Evolutionary conservation across 2,797 vertebrate species (phyloP).

Genomic region (Xiphorhynchus erythropygius): DNA sequence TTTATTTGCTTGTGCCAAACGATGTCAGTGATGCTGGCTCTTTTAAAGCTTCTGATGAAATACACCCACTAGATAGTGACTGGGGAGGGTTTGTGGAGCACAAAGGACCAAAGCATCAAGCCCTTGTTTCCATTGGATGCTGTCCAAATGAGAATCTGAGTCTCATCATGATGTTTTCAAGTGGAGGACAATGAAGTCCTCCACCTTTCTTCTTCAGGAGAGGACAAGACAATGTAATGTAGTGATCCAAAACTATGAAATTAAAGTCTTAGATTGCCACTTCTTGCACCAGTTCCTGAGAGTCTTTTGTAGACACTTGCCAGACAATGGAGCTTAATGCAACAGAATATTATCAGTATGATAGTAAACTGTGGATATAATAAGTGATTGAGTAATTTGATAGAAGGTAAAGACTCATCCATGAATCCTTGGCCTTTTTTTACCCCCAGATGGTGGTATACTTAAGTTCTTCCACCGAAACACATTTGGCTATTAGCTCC

Average conservation of each 20-base stretch:
- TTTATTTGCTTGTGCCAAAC: not conserved
- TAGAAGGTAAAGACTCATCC: not conserved
- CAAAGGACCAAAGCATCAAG: not conserved
- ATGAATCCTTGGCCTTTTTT: not conserved
- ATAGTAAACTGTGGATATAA: not conserved
- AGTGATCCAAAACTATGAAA: not conserved
- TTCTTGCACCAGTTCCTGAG: not conserved
- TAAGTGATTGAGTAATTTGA: not conserved
- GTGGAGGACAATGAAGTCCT: not conserved
- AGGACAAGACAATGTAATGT: not conserved
- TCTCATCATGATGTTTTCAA: not conserved
- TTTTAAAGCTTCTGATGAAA: not conserved
- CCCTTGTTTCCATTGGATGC: accelerated
- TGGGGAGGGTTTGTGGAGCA: not conserved
- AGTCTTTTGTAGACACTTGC: not conserved
- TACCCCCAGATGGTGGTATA: not conserved
- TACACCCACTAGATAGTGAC: not conserved
- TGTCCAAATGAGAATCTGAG: not conserved
- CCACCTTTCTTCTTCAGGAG: not conserved
- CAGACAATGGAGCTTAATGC: not conserved
- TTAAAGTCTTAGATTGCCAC: not conserved
- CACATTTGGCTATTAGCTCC: not conserved
- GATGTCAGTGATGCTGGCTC: not conserved
- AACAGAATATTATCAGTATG: not conserved
- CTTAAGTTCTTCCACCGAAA: not conserved